A percentile compares a stretch with the other conserved stretches of the same genome.
phyloP scores from a whole-genome alignment of 1,140 invertebrate species.

The Drosophila mojavensis region DNA sequence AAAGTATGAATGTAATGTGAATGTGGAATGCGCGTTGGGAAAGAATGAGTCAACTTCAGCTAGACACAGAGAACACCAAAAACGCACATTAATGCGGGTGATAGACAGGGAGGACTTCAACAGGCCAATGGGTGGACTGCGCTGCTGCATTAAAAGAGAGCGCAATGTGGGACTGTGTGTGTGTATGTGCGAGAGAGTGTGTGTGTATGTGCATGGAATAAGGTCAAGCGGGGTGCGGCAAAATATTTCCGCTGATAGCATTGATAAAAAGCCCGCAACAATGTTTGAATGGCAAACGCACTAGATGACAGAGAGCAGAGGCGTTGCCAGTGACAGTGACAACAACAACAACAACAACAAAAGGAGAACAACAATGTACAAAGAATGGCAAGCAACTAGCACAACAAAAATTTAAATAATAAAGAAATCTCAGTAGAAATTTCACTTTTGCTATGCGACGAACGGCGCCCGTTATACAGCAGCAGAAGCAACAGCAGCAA shows the following conservation, averaged over 20 bases:
- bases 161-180: conserved; percentile 8
- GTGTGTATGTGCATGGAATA: conserved; percentile 44
- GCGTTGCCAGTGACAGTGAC: conserved; percentile 38
- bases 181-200: conserved; percentile 2
- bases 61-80: not conserved
- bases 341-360: conserved; percentile 16
- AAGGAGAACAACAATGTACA: conserved; percentile 35
- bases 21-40: conserved; percentile 27
- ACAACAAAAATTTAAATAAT: conserved; percentile 63
- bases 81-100: conserved; percentile 7
- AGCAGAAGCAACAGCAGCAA: conserved; percentile 1
- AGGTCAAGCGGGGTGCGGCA: conserved; percentile 79
- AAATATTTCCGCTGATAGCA: conserved; percentile 75
- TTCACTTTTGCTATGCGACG: conserved; percentile 67
- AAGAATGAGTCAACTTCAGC: conserved; percentile 34
- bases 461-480: conserved; percentile 37
- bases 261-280: conserved; percentile 60
- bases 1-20: conserved; percentile 2
- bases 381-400: conserved; percentile 43
- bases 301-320: conserved; percentile 23
- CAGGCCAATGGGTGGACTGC: conserved; percentile 10
- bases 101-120: not conserved
- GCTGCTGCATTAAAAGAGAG: conserved; percentile 20
- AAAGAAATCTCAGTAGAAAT: conserved; percentile 58
- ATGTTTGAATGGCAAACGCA: conserved; percentile 36